phyloP scores from a whole-genome alignment of 2,113 vertebrate genomes.

The Noturus placidus region DNA sequence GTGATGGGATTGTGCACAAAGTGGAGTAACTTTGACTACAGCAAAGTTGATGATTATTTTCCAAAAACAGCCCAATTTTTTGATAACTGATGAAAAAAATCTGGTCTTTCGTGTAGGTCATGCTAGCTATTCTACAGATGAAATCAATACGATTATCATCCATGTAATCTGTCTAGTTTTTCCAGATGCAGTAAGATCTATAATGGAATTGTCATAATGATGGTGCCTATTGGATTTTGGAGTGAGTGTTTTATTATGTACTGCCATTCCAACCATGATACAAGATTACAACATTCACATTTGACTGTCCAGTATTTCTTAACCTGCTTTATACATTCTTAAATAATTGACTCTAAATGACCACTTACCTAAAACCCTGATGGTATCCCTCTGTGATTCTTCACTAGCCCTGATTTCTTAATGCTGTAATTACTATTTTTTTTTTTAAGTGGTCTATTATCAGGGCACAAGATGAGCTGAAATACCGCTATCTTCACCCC shows the following conservation, averaged over 20 bases:
- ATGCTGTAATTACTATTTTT: slow-evolving; percentile 22
- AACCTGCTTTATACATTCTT: background rate
- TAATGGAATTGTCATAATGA: background rate
- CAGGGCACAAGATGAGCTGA: slow-evolving; percentile 33
- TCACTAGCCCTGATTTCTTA: slow-evolving; percentile 1
- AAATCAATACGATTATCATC: background rate
- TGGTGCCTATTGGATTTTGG: background rate
- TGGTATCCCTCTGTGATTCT: background rate
- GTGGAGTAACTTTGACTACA: no score
- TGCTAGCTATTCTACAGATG: background rate
- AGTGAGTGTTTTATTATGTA: background rate
- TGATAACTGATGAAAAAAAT: no score
- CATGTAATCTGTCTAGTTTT: background rate
- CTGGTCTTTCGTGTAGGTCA: no score
- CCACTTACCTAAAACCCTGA: background rate
- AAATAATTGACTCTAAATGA: slow-evolving; percentile 12
- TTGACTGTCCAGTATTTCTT: background rate
- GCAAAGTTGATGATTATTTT: no score
- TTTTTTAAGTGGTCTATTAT: slow-evolving; percentile 24
- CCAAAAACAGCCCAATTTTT: no score
- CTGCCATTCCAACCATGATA: background rate
- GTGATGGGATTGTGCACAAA: no score
- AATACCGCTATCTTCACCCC: background rate
- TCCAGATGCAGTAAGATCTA: background rate
- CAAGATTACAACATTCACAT: background rate